These are phyloP conservation scores for Gymnodraco acuticeps DNA, from an alignment of 2,797 vertebrate genomes.

Conservation along the genomic window DNA sequence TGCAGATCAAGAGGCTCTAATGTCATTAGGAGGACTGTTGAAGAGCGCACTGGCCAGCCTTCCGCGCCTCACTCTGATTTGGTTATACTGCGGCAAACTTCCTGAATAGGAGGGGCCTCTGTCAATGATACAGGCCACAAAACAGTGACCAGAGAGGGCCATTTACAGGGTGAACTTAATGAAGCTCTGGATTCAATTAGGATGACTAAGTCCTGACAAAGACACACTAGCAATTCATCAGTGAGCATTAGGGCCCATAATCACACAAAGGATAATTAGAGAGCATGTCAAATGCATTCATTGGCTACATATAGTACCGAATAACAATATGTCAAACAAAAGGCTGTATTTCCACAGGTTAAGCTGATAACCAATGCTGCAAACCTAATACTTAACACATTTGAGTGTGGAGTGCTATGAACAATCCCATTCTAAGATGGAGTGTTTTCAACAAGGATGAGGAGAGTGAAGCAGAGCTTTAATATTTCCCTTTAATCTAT, in stretches of 20 bases:
- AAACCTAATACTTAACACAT: neutral
- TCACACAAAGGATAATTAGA: slow-evolving; percentile 22
- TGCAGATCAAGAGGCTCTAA: slow-evolving; percentile 74
- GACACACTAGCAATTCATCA: slow-evolving; percentile 40
- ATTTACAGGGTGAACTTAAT: slow-evolving; percentile 54
- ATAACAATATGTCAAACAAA: slow-evolving; percentile 6
- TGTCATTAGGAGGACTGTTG: slow-evolving; percentile 74
- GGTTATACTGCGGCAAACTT: slow-evolving; percentile 55
- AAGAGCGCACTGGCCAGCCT: slow-evolving; percentile 59
- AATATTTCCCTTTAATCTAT: slow-evolving; percentile 47
- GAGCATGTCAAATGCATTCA: slow-evolving; percentile 14
- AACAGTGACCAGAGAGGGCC: slow-evolving; percentile 23
- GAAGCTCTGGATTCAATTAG: slow-evolving; percentile 58
- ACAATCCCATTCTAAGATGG: neutral
- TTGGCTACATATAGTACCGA: neutral
- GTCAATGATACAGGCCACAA: slow-evolving; percentile 11
- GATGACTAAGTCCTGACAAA: slow-evolving; percentile 19
- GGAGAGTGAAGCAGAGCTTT: slow-evolving; percentile 14
- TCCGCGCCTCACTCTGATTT: slow-evolving; percentile 65
- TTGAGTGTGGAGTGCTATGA: neutral
- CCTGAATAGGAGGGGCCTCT: slow-evolving; percentile 56
- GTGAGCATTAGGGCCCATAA: slow-evolving; percentile 24
- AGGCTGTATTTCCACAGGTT: neutral
- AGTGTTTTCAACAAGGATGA: slow-evolving; percentile 1
- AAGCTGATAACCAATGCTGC: neutral